Evolutionary conservation across 2,113 vertebrate species (phyloP).

Genomic region (Otocyon megalotis): DNA sequence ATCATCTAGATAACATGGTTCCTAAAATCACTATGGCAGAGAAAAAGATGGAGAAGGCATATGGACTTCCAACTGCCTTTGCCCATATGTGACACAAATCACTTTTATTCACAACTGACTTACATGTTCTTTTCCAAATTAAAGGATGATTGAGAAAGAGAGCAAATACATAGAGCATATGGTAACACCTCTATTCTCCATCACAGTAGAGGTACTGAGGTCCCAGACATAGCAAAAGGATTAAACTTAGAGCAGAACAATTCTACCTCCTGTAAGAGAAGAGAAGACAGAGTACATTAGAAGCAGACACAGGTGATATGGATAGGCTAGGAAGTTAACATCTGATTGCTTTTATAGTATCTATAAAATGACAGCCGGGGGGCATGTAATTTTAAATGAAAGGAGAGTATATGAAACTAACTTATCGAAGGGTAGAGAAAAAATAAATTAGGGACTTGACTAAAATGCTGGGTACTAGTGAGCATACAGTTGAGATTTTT

Average conservation of each 20-base stretch:
- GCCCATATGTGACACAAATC: neutral
- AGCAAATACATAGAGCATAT: neutral
- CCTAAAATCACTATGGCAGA: neutral
- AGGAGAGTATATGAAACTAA: neutral
- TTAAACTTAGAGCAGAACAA: neutral
- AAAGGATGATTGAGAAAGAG: neutral
- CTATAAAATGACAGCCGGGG: neutral
- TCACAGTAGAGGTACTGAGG: neutral
- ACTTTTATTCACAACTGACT: neutral
- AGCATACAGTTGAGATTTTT: neutral
- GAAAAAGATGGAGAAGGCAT: neutral
- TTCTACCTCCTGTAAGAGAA: neutral
- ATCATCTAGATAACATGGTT: neutral
- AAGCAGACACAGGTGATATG: neutral
- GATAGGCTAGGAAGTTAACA: neutral
- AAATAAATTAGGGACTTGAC: neutral
- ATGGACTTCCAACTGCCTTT: neutral
- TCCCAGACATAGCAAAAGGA: neutral
- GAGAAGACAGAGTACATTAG: neutral
- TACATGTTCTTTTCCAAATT: neutral
- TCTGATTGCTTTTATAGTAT: neutral
- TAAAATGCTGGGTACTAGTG: neutral
- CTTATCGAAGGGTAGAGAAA: neutral
- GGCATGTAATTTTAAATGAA: neutral
- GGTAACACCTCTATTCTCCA: neutral